Conservation (phyloP, 2,888 invertebrate species). For the Gisinianus flammeolus region DNA sequence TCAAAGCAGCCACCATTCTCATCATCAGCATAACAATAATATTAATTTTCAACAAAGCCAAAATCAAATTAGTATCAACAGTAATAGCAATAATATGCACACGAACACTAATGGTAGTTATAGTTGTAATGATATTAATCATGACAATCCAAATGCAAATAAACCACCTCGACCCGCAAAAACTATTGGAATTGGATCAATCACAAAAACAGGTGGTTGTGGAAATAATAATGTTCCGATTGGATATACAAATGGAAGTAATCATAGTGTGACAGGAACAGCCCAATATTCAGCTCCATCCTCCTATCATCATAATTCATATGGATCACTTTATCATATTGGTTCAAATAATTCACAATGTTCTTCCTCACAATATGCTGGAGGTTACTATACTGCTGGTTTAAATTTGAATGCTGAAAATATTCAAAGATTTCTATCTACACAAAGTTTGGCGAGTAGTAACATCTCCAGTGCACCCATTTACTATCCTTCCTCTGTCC, state of each 20-base stretch:
- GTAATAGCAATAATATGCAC: too few relatives aligned
- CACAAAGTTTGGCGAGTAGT: slow-evolving; percentile 51
- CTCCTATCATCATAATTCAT: slow-evolving; percentile 50
- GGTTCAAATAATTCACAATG: slow-evolving; percentile 55
- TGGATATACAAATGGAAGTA: slow-evolving; percentile 20
- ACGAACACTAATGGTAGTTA: neutral
- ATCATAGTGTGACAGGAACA: slow-evolving; percentile 20
- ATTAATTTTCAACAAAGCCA: too few relatives aligned
- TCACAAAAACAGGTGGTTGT: neutral
- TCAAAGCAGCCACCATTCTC: too few relatives aligned
- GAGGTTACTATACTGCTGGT: slow-evolving; percentile 48
- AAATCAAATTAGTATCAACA: too few relatives aligned
- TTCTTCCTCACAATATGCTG: slow-evolving; percentile 53
- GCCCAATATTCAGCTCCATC: slow-evolving; percentile 41
- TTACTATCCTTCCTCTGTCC: slow-evolving; percentile 57
- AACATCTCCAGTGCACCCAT: slow-evolving; percentile 47
- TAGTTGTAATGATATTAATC: slow-evolving; percentile 57
- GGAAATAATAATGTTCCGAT: neutral
- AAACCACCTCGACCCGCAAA: slow-evolving; percentile 28
- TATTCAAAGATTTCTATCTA: slow-evolving; percentile 56
- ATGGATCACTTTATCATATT: slow-evolving; percentile 54
- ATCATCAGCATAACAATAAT: too few relatives aligned
- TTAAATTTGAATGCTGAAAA: slow-evolving; percentile 52
- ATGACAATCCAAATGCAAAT: slow-evolving; percentile 68
- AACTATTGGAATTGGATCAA: slow-evolving; percentile 21